Base-by-base conservation (phyloP, 1,140 invertebrate species). In the Nautilus pompilius region DNA sequence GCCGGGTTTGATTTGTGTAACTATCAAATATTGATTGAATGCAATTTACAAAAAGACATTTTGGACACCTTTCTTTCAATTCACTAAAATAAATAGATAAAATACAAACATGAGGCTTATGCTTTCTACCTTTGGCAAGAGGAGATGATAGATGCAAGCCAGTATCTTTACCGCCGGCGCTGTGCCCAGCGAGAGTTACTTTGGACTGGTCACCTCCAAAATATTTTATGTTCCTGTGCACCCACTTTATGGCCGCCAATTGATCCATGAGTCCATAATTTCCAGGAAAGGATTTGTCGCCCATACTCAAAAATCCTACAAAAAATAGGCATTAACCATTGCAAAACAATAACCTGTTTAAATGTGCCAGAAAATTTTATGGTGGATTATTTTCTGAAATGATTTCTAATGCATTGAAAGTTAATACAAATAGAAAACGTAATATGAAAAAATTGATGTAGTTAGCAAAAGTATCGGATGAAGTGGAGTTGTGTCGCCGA, bases 221-320 rank as follows among this genome's bases (percentile, higher is more conserved):
- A 29, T 33, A 60, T n/a, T 60, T 58, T 26, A 79, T 76, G 48
- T 80, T 78, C n/a, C 71, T 58, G 13, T 68, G 60, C 4, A 80
- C 69, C 75, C 75, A 79, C 10, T 62, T 51, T 8, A 79, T 63
- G 53, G 70, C 75, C 41, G 62, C n/a, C 6, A 63, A 33, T 61
- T 76, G 74, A 56, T 80, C 78, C 41, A 67, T 45, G 5, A 80
- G 60, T 10, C 76, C 78, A 54, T 65, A 68, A 59, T 80, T 80
- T 22, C 75, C 78, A 6, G 68, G 53, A 26, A 63, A 62, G 20
- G 53, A 36, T 3, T 41, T 28, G 13, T 55, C 22, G 3, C 46
- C 61, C 5, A 51, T 26, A 2, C 54, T 58, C 2, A 69, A 49
- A 32, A 72, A 72, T 3, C 67, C 67, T 66, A 48, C n/a, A 54